A percentile compares a stretch with the other conserved stretches of the same genome.
Conservation (phyloP, 2,888 invertebrate genomes). For the Oasisia sp. region DNA sequence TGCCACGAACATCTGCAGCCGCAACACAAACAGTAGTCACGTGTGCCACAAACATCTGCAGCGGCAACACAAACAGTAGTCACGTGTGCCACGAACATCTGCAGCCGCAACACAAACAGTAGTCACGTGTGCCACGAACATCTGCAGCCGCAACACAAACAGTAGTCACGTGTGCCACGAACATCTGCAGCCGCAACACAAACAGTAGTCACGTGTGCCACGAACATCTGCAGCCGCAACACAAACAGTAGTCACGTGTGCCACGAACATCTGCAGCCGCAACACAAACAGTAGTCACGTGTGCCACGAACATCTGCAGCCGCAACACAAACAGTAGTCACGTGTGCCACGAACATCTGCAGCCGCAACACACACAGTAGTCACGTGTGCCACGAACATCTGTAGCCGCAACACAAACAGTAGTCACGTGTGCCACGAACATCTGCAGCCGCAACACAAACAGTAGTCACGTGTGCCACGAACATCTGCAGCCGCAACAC, state of each 20-base stretch:
- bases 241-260: no score
- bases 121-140: no score
- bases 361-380: no score
- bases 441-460: constrained; percentile 70
- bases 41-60: constrained; percentile 91
- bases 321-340: no score
- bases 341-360: constrained; percentile 93
- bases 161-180: no score
- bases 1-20: constrained; percentile 86
- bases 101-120: not conserved
- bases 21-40: no score
- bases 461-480: no score
- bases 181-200: constrained; percentile 73
- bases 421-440: no score
- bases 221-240: constrained; percentile 78
- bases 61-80: no score
- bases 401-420: constrained; percentile 59
- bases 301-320: constrained; percentile 87
- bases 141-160: constrained; percentile 68
- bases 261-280: constrained; percentile 83
- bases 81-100: constrained; percentile 97
- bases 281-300: no score
- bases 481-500: constrained; percentile 75
- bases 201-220: no score
- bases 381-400: constrained; percentile 96